Conservation (phyloP, 1,140 invertebrate genomes). For the Pomacea maculata region DNA sequence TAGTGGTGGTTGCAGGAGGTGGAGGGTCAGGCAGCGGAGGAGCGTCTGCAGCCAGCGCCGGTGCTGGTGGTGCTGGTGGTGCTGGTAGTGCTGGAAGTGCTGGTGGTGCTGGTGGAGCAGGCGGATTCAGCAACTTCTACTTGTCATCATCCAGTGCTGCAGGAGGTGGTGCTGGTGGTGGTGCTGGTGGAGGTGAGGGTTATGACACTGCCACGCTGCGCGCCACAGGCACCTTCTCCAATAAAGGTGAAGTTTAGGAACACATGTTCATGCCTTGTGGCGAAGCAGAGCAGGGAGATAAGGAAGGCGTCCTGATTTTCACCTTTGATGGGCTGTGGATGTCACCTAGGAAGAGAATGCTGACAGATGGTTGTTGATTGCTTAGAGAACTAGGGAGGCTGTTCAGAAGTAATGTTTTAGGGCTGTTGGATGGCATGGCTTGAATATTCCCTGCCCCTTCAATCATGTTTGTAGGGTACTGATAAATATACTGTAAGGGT, state of each 20-base stretch:
- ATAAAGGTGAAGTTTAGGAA: slow-evolving; percentile 40
- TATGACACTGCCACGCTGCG: slow-evolving; percentile 48
- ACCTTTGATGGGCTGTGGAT: not conserved
- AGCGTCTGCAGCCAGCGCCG: slow-evolving; percentile 25
- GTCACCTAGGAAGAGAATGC: too few species aligned
- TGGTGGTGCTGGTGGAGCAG: slow-evolving; percentile 29
- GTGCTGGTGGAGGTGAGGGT: slow-evolving; percentile 27
- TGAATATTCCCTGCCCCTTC: too few species aligned
- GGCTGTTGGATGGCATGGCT: too few species aligned
- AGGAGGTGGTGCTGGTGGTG: slow-evolving; percentile 32
- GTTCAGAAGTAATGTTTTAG: too few species aligned
- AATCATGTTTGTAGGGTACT: too few species aligned
- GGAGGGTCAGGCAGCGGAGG: slow-evolving; percentile 6
- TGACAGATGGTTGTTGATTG: too few species aligned
- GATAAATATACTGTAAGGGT: too few species aligned
- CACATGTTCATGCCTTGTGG: slow-evolving; percentile 26
- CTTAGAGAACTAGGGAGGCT: too few species aligned
- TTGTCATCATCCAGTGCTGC: slow-evolving; percentile 7
- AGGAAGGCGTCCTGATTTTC: not conserved
- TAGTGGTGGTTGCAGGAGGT: too few species aligned
- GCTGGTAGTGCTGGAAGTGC: slow-evolving; percentile 23
- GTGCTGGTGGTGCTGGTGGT: slow-evolving; percentile 20
- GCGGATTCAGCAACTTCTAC: slow-evolving; percentile 26
- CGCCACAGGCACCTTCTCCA: slow-evolving; percentile 50
- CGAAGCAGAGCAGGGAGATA: slow-evolving; percentile 28